Evolutionary conservation across 2,888 invertebrate genomes (phyloP).

Genomic region (Dastarcus helophoroides): DNA sequence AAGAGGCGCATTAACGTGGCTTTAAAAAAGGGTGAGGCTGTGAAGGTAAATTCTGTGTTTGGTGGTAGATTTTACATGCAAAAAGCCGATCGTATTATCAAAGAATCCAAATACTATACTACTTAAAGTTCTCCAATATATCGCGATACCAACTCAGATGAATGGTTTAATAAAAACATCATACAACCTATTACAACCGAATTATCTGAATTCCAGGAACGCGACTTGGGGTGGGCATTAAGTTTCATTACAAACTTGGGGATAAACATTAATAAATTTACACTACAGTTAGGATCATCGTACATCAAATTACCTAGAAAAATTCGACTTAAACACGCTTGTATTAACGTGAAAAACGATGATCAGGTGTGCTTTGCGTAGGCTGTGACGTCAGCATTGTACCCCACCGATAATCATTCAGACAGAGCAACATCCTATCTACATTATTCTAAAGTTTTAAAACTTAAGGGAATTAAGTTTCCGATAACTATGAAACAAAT

Average conservation of each 20-base stretch:
- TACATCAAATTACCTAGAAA: constrained; percentile 17
- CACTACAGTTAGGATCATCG: constrained; percentile 15
- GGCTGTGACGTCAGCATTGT: constrained; percentile 18
- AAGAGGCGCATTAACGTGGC: constrained; percentile 10
- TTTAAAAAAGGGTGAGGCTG: constrained; percentile 12
- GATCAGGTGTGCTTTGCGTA: constrained; percentile 21
- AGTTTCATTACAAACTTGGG: constrained; percentile 14
- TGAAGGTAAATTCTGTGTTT: constrained; percentile 15
- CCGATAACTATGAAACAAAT: constrained; percentile 18
- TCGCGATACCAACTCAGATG: constrained; percentile 13
- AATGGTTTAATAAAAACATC: constrained; percentile 17
- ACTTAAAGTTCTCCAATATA: constrained; percentile 17
- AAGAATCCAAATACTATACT: constrained; percentile 18
- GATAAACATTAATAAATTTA: constrained; percentile 19
- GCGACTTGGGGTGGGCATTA: constrained; percentile 18
- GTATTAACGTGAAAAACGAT: constrained; percentile 21
- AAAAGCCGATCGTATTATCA: constrained; percentile 11
- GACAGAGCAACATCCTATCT: constrained; percentile 17
- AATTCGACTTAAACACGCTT: constrained; percentile 16
- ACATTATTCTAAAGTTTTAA: constrained; percentile 16
- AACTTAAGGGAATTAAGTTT: constrained; percentile 18
- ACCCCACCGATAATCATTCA: constrained; percentile 11
- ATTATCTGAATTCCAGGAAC: constrained; percentile 20
- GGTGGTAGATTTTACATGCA: constrained; percentile 14
- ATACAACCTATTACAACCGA: constrained; percentile 12